Base-by-base conservation (phyloP, 2,888 invertebrate species). In the Calameuta pallipes region DNA sequence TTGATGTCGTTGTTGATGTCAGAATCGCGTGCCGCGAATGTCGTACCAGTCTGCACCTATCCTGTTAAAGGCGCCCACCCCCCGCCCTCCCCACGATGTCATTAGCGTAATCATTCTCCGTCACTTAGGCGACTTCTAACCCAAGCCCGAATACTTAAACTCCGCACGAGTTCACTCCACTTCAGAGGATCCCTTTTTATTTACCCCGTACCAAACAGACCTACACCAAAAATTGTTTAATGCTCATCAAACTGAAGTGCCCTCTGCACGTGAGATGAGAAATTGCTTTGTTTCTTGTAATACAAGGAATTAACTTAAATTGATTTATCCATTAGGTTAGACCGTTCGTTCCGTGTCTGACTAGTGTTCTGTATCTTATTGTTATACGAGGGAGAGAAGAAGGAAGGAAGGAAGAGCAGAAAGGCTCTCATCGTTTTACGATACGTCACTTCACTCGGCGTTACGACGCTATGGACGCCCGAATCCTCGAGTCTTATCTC, bases 81-180 rank as follows among this genome's bases (percentile, higher is more conserved):
- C 81, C 76, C 37, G 82, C 82, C 78, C 82, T 76, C 76, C 6
- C 9, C 56, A 56, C 56, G 78, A 82, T 85, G 84, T 88, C 88
- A 87, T 89, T 89, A 89, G 84, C 86, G 87, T 87, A 89, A 89
- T 89, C 86, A 87, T 85, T 89, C 87, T 85, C 85, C 85, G 87
- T 87, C 88, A 87, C 85, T 88, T 84, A 81, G 83, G 81, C 78
- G 73, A 76, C 77, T 77, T 78, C 71, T 73, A 37, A 76, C 37
- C 33, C 35, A 56, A 69, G 37, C 11, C 11, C 74, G 74, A 75
- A 77, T 77, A 68, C 71, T 69, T 75, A 77, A 74, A 77, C 74
- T 79, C 76, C 76, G 75, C 82, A 77, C 80, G 69, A 71, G 69
- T 71, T 76, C 68, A 68, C 75, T 69, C 76, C 75, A 80, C 78